Evolutionary conservation across 2,888 invertebrate genomes (phyloP), one percentile per base, ranked within the genome.

Genomic region (Apamea sordens): DNA sequence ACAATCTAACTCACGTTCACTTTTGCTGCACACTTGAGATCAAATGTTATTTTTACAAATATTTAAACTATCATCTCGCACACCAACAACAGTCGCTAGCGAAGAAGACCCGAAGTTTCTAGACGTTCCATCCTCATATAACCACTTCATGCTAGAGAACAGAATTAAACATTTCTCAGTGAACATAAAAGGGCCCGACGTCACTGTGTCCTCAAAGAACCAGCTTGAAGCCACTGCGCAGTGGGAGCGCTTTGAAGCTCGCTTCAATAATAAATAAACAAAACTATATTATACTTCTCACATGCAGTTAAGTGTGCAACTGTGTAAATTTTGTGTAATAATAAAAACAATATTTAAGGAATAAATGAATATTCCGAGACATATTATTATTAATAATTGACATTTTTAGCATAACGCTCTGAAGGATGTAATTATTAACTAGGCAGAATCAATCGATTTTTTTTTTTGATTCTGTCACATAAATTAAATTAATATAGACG

Each of bases 1-100:
- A 93, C 95, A 95, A 84, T 82, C 94, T 94, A 94, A 92, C 95
- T 93, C 93, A 93, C 95, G 92, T 93, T 94, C 95, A 95, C 95
- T 94, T 95, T 95, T 96, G 96, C 96, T 96, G 96, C 96, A 95
- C 96, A 96, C 96, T 96, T 96, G 96, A 96, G 96, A 96, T 96
- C 96, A 96, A 96, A 96, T 96, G 95, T 96, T 96, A 95, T 94
- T 96, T 96, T 96, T 96, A 95, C 94, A 95, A 94, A 95, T 95
- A 90, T 92, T 95, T 95, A 94, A 94, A 96, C 94, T 95, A 95
- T 95, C 94, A 94, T 95, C 95, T 95, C 94, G 90, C 96, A 96
- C 95, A 93, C 95, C 92, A 92, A 93, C 95, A 94, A 92, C 94
- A 92, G 94, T 94, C 92, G 93, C 93, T 87, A 86, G 92, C 93